A percentile compares a stretch with the other conserved stretches of the same genome.
Conservation (phyloP, 2,797 vertebrate genomes). For the Phaenicophaeus curvirostris region DNA sequence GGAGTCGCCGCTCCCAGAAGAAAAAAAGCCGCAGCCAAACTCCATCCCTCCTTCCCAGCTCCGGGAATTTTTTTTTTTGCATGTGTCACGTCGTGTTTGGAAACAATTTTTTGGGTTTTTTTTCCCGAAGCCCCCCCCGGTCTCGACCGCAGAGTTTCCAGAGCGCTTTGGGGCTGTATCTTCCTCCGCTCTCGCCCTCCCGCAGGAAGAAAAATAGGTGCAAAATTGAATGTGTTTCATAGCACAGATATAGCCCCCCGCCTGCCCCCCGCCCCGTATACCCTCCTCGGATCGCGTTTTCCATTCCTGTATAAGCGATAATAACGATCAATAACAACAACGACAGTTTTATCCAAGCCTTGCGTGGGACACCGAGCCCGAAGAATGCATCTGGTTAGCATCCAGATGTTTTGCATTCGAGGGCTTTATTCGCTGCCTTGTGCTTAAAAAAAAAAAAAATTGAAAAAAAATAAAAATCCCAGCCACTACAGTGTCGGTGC, state of each 20-base stretch:
- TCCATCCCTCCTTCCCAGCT: background rate
- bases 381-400: background rate
- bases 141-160: background rate
- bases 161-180: background rate
- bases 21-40: background rate
- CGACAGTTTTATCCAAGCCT: background rate
- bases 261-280: background rate
- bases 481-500: background rate
- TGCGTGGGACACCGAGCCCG: background rate
- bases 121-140: background rate
- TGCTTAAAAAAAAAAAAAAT: background rate
- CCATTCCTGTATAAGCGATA: background rate
- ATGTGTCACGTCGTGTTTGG: background rate
- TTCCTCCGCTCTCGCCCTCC: background rate
- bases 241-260: background rate
- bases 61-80: background rate
- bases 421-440: conserved; percentile 35
- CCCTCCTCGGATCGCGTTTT: background rate
- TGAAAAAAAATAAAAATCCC: background rate
- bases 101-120: background rate
- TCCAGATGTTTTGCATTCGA: conserved; percentile 44
- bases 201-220: background rate
- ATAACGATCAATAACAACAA: conserved; percentile 31
- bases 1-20: background rate
- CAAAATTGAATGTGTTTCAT: background rate